Evolutionary conservation across 2,113 vertebrate genomes (phyloP).

Genomic region (Parus major): DNA sequence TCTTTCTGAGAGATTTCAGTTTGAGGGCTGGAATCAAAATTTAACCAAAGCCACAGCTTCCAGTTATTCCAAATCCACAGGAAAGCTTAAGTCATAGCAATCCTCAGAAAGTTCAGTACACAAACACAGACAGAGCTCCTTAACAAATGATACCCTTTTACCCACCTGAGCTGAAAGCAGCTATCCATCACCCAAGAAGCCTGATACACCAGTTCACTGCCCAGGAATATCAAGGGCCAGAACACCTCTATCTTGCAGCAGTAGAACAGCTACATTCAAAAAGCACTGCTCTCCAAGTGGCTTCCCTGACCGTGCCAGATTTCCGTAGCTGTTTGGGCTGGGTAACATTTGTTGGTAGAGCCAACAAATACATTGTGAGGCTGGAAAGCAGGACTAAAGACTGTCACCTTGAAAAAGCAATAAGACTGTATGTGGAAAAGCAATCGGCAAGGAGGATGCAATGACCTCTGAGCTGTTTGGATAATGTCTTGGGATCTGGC

Average conservation of each 20-base stretch:
- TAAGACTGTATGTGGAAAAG: background rate
- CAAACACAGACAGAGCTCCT: background rate
- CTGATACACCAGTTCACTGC: background rate
- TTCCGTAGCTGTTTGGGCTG: background rate
- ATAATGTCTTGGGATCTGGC: background rate
- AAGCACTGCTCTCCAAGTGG: background rate
- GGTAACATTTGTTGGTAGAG: background rate
- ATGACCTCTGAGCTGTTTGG: background rate
- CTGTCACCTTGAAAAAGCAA: background rate
- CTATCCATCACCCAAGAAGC: conserved; percentile 1
- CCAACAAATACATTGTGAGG: background rate
- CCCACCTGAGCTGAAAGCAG: background rate
- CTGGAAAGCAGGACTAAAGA: background rate
- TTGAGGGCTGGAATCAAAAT: background rate
- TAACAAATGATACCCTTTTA: background rate
- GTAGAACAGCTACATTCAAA: background rate
- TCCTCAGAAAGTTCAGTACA: background rate
- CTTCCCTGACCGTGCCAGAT: background rate
- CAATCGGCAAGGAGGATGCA: background rate
- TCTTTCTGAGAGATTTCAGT: background rate
- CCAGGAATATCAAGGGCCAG: background rate
- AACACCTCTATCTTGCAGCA: background rate
- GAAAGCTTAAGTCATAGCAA: background rate
- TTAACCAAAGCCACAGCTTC: background rate
- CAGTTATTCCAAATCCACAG: background rate